Percentiles rank a stretch among this genome's conserved stretches.
Conservation (phyloP, 2,888 invertebrate species). For the Cephus runcator region DNA sequence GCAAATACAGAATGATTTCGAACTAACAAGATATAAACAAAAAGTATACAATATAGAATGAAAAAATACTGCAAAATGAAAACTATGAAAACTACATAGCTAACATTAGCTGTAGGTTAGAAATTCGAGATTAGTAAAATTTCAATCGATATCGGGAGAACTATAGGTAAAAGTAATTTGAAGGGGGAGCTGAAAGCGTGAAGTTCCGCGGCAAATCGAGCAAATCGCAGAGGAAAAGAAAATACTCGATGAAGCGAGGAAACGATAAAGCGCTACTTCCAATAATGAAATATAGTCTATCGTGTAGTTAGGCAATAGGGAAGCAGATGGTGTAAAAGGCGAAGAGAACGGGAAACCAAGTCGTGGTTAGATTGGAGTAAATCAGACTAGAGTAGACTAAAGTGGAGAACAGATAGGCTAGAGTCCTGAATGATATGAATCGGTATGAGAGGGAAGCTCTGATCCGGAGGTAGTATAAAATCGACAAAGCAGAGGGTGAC, state of each 20-base stretch:
- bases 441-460: neutral
- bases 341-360: neutral
- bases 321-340: neutral
- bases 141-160: neutral
- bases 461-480: neutral
- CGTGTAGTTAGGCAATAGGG: neutral
- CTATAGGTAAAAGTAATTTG: neutral
- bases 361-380: neutral
- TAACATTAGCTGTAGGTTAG: neutral
- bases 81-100: neutral
- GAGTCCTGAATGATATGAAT: neutral
- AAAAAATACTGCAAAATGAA: no score
- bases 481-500: neutral
- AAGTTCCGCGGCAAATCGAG: neutral
- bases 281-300: neutral
- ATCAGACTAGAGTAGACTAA: neutral
- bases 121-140: neutral
- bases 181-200: neutral
- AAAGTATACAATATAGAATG: neutral
- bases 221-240: neutral
- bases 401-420: neutral
- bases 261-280: neutral
- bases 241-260: neutral
- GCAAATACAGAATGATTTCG: neutral
- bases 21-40: neutral